Evolutionary conservation across 23 tunicate species (phyloP).

Genomic region (Clavelina lepadiformis): DNA sequence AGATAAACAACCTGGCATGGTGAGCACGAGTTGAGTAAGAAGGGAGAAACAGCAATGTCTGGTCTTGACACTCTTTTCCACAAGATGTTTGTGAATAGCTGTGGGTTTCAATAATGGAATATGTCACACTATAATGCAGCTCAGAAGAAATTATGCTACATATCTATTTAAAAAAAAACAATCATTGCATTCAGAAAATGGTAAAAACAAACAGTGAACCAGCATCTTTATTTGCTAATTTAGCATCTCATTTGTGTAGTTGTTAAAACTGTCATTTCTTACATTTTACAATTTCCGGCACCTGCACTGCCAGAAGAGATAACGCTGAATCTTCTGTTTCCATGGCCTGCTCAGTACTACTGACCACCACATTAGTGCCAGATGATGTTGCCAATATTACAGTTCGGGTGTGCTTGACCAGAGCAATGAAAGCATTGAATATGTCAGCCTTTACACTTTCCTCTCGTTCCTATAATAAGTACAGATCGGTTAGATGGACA

Average conservation of each 20-base stretch:
- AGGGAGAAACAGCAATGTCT: slow-evolving; percentile 83
- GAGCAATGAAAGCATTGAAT: slow-evolving; percentile 72
- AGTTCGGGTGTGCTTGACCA: slow-evolving; percentile 75
- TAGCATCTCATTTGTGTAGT: background rate
- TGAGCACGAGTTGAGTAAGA: slow-evolving; percentile 64
- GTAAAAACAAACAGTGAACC: no score
- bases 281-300: slow-evolving; percentile 73
- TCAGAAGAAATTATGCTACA: no score
- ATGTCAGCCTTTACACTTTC: slow-evolving; percentile 82
- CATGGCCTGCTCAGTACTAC: slow-evolving; percentile 46
- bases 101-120: no score
- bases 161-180: background rate
- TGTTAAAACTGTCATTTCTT: background rate
- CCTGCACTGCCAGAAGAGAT: slow-evolving; percentile 46
- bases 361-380: background rate
- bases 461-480: slow-evolving; percentile 65
- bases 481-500: no score
- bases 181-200: background rate
- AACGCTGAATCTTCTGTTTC: slow-evolving; percentile 68
- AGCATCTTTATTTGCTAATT: no score
- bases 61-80: slow-evolving; percentile 72
- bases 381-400: slow-evolving; percentile 2
- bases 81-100: slow-evolving; percentile 75
- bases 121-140: no score
- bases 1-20: slow-evolving; percentile 86